Base-by-base conservation (phyloP, 2,888 invertebrate genomes). In the Melangyna quadrimaculata region DNA sequence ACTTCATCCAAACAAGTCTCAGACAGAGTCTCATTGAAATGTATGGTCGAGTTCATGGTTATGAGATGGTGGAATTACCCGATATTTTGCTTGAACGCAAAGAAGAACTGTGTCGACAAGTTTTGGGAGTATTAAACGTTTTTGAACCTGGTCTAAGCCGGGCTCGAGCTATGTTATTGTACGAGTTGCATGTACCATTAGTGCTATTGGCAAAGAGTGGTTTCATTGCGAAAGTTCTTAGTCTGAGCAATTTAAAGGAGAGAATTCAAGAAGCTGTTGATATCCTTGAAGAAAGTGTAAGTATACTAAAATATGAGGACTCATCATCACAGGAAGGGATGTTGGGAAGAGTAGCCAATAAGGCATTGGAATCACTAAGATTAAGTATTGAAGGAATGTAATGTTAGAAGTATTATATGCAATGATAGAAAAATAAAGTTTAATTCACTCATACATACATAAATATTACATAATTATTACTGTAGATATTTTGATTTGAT, bases 101-200 rank as follows among this genome's bases (percentile, higher is more conserved):
- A 92, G 94, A 95, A 0, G 95, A 96, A 84, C 93, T 96, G 78
- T 97, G 97, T 88, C 93, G 94, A 14, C 93, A 95, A 32, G 91
- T 97, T 5, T 91, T 97, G 22, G 93, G 93, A 63, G 94, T 96
- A 7, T 91, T 97, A 17, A 94, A 96, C 89, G 92, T 95, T 35
- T 93, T 97, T 69, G 95, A 96, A 88, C 97, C 97, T 0, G 97
- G 97, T 1, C 93, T 95, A 71, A 95, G 95, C 55, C 93, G 97
- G 87, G 94, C 96, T 89, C 94, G 97, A 93, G 96, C 96, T 12
- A 94, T 96, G 93, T 94, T 95, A 88, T 90, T 97, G 27, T 97
- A 97, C 90, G 97, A 97, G 90, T 91, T 97, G 14, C 97, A 97
- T 89, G 96, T 95, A 0, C 96, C 97, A 0, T 89, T 96, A 9